These are phyloP conservation scores for Turnix velox DNA, from an alignment of 2,113 vertebrate genomes.

Conservation along the genomic window DNA sequence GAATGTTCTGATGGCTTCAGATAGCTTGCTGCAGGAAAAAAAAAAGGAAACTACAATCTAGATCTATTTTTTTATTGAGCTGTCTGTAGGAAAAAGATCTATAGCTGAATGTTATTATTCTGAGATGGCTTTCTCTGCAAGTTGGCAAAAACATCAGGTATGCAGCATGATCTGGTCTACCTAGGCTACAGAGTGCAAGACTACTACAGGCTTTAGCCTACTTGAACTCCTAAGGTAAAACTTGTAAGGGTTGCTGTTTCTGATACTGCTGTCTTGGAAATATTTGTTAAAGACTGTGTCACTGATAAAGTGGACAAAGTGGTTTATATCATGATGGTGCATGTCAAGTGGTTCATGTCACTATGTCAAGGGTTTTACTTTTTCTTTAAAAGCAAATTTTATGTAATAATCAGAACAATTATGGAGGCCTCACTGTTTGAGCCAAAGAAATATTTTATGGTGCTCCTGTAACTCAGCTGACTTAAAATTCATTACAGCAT, in stretches of 20 bases:
- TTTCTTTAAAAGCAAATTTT: background rate
- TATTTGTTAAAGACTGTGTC: background rate
- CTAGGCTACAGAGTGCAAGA: background rate
- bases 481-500: background rate
- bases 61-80: background rate
- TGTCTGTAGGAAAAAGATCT: background rate
- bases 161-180: background rate
- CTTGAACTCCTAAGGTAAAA: background rate
- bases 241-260: background rate
- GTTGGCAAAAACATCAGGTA: background rate
- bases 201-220: background rate
- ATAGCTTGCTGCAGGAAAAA: background rate
- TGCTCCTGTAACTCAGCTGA: background rate
- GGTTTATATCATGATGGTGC: background rate
- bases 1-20: background rate
- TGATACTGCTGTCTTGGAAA: background rate
- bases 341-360: accelerated
- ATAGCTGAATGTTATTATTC: background rate
- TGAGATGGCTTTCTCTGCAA: background rate
- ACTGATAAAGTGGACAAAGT: background rate
- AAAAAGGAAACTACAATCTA: too few relatives aligned
- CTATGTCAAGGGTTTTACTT: background rate
- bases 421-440: background rate
- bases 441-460: background rate
- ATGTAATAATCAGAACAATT: background rate